Base-by-base conservation (phyloP, 2,113 vertebrate species). In the Epinephelus cyanopodus region DNA sequence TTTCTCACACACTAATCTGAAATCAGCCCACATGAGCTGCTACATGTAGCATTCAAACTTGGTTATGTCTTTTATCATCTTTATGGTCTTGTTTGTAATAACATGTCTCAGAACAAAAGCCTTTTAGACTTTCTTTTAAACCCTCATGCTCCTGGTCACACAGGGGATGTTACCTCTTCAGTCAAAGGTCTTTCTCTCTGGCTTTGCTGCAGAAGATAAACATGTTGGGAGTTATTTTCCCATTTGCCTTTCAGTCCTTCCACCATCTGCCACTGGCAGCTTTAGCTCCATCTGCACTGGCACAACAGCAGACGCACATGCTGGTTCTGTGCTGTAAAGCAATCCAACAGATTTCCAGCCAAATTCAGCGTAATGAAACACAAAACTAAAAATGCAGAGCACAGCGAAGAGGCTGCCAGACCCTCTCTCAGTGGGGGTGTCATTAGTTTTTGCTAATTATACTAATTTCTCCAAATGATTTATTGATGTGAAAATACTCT, bases 361-460 rank as follows among this genome's bases (percentile, higher is more conserved):
- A 91, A 77, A 83, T 74, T 57, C 6, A 63, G 66, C 42, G 12
- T 47, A 45, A 56, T 78, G 61, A 37, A 68, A 60, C 57, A 80
- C 42, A 76, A 72, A 82, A 78, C 27, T 69, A 25, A 71, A 73
- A 75, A 77, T 11, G 85, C 71, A 72, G 54, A 54, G 61, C 2
- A 0, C 4, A 23, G n/a, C 47, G 39, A 18, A 68, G 57, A 74
- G 25, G 45, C 80, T 86, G 83, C 85, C 83, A 87, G 74, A 64
- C 45, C 79, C 37, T 39, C 54, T 84, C 77, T 75, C 82, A 57
- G 58, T 12, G 63, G 82, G n/a, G n/a, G 58, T 74, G 52, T 83
- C 72, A 54, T 90, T 90, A 90, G 87, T 87, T 83, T 81, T 64
- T 60, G 52, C 79, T 91, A 88, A 90, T 90, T 74, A 86, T 67